Evolutionary conservation across 2,888 invertebrate genomes (phyloP), one percentile per base, ranked within the genome.

Genomic region (Drosophila recens): DNA sequence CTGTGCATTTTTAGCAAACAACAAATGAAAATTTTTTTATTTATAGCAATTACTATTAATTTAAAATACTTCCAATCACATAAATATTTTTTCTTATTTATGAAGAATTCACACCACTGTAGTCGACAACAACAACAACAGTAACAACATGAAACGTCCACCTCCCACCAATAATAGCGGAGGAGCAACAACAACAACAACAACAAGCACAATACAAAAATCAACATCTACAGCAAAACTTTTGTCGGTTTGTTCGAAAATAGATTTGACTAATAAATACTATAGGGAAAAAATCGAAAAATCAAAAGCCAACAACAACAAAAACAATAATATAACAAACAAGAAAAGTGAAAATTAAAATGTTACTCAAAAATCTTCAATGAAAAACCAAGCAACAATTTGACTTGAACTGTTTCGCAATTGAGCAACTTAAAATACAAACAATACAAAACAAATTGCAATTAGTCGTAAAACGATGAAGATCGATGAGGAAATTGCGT

Each of bases 211-310:
- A 62, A 65, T 66, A 67, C 59, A 70, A 67, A 72, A 59, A 66
- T 72, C 71, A 68, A 70, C 78, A 64, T 67, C 70, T 51, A 67
- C 52, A 72, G 67, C 57, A 72, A 71, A 75, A 66, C 66, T 72
- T 57, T 72, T 79, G 67, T 83, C 74, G 75, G 67, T 67, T 67
- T 67, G 75, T 83, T 89, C 87, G 80, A 90, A 90, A 90, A 90
- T 90, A 90, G 90, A 90, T 83, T 90, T 90, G 90, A 90, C 89
- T 90, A 90, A 90, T 85, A 90, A 86, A 90, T 89, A 89, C 89
- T 87, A 87, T 87, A 87, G 84, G 63, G 56, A 69, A 79, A n/a
- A 86, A 75, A 80, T 87, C 80, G 75, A 80, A 86, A 81, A 72
- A 52, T 30, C 67, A 68, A 53, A 81, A 72, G 51, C 30, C 67